Evolutionary conservation across 2,113 vertebrate genomes (phyloP).

Genomic region (Chlamydotis undulata): DNA sequence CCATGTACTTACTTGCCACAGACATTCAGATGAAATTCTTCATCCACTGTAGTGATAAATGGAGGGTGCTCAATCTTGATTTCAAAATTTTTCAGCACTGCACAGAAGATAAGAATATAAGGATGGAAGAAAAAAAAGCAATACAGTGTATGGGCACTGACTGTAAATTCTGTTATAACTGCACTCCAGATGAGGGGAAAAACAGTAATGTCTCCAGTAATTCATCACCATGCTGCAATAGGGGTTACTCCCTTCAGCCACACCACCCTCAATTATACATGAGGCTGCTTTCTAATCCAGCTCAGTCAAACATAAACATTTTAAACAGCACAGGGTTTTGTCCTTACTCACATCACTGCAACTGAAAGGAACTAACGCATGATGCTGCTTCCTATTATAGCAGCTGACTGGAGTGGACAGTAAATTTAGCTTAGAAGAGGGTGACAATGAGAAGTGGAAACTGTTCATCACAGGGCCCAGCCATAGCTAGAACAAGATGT

Average conservation of each 20-base stretch:
- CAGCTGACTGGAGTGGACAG: neutral
- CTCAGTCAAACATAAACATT: neutral
- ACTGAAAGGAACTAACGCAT: neutral
- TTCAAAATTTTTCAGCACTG: slow-evolving; percentile 38
- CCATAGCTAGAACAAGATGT: neutral
- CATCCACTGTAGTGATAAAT: neutral
- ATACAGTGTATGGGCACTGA: neutral
- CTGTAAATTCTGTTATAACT: neutral
- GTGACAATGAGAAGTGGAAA: neutral
- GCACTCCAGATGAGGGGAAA: neutral
- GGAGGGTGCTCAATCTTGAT: neutral
- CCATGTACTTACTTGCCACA: slow-evolving; percentile 32
- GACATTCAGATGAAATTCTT: slow-evolving; percentile 22
- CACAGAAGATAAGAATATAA: neutral
- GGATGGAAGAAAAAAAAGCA: neutral
- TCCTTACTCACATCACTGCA: neutral
- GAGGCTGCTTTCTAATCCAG: neutral
- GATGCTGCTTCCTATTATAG: neutral
- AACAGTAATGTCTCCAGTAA: neutral
- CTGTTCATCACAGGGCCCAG: neutral
- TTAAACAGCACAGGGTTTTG: neutral
- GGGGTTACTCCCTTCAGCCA: neutral
- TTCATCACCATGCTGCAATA: neutral
- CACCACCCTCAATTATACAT: neutral
- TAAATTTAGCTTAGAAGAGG: neutral